These are phyloP conservation scores for Monomorium pharaonis DNA, from an alignment of 1,140 invertebrate genomes.

Conservation along the genomic window DNA sequence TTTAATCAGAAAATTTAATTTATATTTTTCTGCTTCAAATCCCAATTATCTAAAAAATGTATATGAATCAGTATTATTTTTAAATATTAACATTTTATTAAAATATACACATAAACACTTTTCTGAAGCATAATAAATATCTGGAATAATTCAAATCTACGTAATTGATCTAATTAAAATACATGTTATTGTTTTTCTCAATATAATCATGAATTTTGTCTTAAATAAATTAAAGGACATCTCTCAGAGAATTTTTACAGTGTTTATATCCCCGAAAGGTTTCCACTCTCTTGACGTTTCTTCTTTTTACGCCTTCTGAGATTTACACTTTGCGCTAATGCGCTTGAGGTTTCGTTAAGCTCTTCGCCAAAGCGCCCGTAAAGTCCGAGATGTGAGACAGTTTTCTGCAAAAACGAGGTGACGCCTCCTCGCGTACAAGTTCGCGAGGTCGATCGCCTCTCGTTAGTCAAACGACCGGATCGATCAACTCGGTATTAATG, in stretches of 20 bases:
- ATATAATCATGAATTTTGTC: neutral
- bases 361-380: neutral
- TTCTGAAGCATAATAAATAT: neutral
- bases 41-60: neutral
- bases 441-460: conserved; percentile 26
- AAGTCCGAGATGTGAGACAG: neutral
- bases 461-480: conserved; percentile 47
- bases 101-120: neutral
- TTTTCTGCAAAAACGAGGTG: conserved; percentile 37
- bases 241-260: neutral
- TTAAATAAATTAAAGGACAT: neutral
- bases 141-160: neutral
- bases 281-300: neutral
- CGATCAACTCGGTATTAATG: conserved; percentile 53
- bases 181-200: neutral
- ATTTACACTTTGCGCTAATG: conserved; percentile 31
- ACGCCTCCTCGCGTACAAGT: conserved; percentile 4
- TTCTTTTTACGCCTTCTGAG: neutral
- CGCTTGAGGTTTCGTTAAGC: conserved; percentile 18
- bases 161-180: neutral
- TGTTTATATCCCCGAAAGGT: conserved; percentile 12
- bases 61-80: neutral
- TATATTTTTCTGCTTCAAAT: neutral
- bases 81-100: neutral
- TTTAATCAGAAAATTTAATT: neutral